These are phyloP conservation scores for Aphyosemion australe DNA, from an alignment of 2,113 vertebrate genomes.

Conservation along the genomic window DNA sequence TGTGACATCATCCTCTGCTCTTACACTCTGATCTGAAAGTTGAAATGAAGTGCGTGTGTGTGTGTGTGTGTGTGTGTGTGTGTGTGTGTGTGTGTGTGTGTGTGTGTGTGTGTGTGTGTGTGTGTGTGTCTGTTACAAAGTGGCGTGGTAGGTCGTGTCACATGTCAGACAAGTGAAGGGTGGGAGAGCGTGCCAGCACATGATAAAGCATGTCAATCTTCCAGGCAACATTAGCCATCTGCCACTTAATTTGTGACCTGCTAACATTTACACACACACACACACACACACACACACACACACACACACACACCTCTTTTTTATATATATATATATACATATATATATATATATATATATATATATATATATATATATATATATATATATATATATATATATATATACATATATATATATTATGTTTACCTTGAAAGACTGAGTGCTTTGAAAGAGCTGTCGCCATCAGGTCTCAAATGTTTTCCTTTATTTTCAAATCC, in stretches of 20 bases:
- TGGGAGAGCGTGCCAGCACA: constrained; percentile 35
- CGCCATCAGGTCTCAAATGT: too few species aligned
- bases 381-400: too few species aligned
- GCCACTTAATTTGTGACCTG: constrained; percentile 36
- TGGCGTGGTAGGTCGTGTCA: constrained; percentile 70
- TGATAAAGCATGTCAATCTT: constrained; percentile 70
- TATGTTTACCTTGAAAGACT: too few species aligned
- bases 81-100: too few species aligned
- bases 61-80: constrained; percentile 13
- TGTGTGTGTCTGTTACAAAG: constrained; percentile 71
- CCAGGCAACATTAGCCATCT: constrained; percentile 32
- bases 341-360: too few species aligned
- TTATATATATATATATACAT: too few species aligned
- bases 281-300: neutral
- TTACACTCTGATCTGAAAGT: constrained; percentile 41
- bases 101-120: too few species aligned
- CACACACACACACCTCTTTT: too few species aligned
- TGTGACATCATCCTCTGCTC: constrained; percentile 23
- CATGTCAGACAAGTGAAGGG: constrained; percentile 60
- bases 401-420: too few species aligned
- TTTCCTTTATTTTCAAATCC: too few species aligned
- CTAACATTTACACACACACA: neutral
- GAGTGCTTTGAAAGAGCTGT: too few species aligned
- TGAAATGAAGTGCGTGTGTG: constrained; percentile 40
- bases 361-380: too few species aligned